phyloP scores from a whole-genome alignment of 2,797 vertebrate species.

The Characodon lateralis region DNA sequence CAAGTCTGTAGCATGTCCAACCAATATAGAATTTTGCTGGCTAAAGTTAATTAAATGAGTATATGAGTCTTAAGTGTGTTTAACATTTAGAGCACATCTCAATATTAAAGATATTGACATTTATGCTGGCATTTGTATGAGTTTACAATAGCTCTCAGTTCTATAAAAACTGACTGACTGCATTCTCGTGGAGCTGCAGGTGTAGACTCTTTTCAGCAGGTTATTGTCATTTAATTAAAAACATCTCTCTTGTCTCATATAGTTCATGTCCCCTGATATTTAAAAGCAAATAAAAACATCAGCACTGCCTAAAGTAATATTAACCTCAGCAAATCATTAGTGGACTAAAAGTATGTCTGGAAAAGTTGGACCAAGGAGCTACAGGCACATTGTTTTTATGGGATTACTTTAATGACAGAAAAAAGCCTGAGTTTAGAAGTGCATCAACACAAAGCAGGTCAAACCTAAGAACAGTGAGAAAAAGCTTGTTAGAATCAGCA shows the following conservation, averaged over 20 bases:
- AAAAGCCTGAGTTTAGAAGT: conserved; percentile 24
- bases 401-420: conserved; percentile 39
- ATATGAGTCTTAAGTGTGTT: conserved; percentile 1
- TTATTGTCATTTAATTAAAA: not conserved
- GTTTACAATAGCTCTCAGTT: not conserved
- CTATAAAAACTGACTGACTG: not conserved
- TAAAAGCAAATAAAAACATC: not conserved
- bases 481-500: conserved; percentile 64
- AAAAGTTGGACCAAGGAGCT: not conserved
- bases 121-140: not conserved
- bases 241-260: not conserved
- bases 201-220: no score
- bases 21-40: not conserved
- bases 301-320: not conserved
- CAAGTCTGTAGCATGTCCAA: not conserved
- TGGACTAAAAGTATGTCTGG: not conserved
- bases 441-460: conserved; percentile 41
- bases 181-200: not conserved
- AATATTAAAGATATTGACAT: not conserved
- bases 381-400: not conserved
- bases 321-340: not conserved
- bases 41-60: not conserved
- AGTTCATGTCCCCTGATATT: not conserved
- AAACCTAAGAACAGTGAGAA: conserved; percentile 46
- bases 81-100: not conserved